Evolutionary conservation across 2,888 invertebrate genomes (phyloP).

Genomic region (Andrena praecox): DNA sequence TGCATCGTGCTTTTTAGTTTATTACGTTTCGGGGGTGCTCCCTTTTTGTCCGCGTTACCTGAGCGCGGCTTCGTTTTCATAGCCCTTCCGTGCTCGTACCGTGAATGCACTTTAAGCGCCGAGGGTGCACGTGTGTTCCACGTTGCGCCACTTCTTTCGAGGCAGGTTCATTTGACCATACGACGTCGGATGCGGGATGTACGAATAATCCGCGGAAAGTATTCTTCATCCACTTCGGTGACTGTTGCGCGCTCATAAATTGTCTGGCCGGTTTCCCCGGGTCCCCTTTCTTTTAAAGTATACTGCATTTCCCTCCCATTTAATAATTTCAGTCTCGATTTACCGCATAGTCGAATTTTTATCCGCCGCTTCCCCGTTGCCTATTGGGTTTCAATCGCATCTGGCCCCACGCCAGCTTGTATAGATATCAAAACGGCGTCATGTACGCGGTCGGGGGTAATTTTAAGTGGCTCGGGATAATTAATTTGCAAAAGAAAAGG

Average conservation of each 20-base stretch:
- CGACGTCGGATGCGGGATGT: not conserved
- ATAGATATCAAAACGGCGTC: constrained; percentile 45
- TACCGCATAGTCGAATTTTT: constrained; percentile 18
- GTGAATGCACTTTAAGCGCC: not conserved
- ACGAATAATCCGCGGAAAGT: not conserved
- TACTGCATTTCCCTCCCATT: not conserved
- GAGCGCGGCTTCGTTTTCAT: constrained; percentile 26
- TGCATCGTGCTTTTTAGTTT: constrained; percentile 26
- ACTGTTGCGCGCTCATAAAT: not conserved
- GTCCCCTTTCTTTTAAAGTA: not conserved
- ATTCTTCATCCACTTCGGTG: not conserved
- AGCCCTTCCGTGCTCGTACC: constrained; percentile 4
- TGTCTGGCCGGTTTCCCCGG: not conserved
- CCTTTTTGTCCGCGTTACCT: constrained; percentile 25
- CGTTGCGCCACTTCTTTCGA: not conserved
- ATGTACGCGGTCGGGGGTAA: constrained; percentile 50
- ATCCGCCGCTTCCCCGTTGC: constrained; percentile 37
- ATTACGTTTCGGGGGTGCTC: constrained; percentile 32
- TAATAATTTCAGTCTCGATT: constrained; percentile 30
- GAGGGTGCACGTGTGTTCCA: not conserved
- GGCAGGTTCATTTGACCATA: not conserved
- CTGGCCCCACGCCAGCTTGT: constrained; percentile 65
- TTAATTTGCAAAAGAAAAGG: constrained; percentile 61
- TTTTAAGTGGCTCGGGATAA: constrained; percentile 63
- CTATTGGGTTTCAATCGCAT: constrained; percentile 64